Base-by-base conservation (phyloP, 2,888 invertebrate species). In the Cheilosia variabilis region DNA sequence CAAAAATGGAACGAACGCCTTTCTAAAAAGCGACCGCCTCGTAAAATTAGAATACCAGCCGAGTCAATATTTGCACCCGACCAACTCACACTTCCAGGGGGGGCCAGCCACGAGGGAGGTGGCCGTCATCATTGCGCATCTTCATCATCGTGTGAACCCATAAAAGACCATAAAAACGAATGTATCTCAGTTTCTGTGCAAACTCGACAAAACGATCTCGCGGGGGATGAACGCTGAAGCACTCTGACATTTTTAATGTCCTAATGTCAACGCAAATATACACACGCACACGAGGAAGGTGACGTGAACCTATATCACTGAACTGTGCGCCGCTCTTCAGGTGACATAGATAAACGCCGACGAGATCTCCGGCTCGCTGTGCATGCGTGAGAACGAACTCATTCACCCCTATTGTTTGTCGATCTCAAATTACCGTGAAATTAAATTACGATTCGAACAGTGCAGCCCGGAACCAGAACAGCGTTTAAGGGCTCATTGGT, bases 361-460 rank as follows among this genome's bases (percentile, higher is more conserved):
- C 45, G 17, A 58, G 47, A 57, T 58, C 60, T 52, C 50, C 52
- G 60, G 60, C 58, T 55, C 66, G 77, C 78, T 83, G 73, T 73
- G 83, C 83, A 43, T 83, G 76, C 86, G 81, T 81, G 86, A 76
- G 86, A 81, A 81, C 58, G 37, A 63, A 66, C 34, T n/a, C 43
- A 53, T 53, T 77, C 76, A 77, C 86, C 86, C 86, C 72, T 65
- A 69, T 86, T 86, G 86, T 81, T 86, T 81, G 81, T 76, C 81
- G 62, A 86, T 86, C 86, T 86, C 86, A 86, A 86, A 86, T 86
- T 86, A 77, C 86, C 81, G 86, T 86, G 81, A 86, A 86, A 86
- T 86, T 86, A 81, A 86, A 81, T 86, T 81, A 75, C 75, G 76
- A 80, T 69, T 75, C 71, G 81, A 77, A 72, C 47, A 69, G 75